These are phyloP conservation scores for Moxostoma hubbsi DNA, from an alignment of 2,797 vertebrate species.

Conservation along the genomic window DNA sequence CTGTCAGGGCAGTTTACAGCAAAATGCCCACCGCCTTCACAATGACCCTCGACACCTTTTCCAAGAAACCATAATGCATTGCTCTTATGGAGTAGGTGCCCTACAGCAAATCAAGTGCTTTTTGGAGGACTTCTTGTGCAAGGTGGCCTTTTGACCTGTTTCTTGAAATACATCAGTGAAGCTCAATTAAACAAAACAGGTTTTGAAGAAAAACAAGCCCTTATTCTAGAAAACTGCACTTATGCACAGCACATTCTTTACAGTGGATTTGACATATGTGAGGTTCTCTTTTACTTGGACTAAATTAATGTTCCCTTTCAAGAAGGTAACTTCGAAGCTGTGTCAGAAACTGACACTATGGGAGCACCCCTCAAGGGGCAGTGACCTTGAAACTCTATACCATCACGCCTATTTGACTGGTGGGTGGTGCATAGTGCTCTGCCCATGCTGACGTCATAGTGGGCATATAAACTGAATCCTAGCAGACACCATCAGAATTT, in stretches of 20 bases:
- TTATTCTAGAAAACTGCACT: constrained; percentile 43
- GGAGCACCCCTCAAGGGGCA: too few species aligned
- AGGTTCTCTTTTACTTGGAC: neutral
- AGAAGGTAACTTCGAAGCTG: too few species aligned
- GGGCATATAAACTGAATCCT: too few species aligned
- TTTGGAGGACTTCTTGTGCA: constrained; percentile 58
- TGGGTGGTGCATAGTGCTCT: too few species aligned
- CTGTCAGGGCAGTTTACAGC: constrained; percentile 69
- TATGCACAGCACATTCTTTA: neutral
- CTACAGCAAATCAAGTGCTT: constrained; percentile 65
- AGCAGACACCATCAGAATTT: too few species aligned
- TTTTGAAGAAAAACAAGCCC: constrained; percentile 57
- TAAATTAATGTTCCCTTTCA: neutral
- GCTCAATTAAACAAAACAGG: constrained; percentile 69
- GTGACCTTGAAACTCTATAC: too few species aligned
- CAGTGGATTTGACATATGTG: neutral
- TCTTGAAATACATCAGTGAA: constrained; percentile 77
- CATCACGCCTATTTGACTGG: too few species aligned
- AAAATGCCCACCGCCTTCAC: constrained; percentile 43
- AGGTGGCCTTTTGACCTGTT: constrained; percentile 69
- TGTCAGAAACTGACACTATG: too few species aligned
- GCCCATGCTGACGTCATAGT: too few species aligned
- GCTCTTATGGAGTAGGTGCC: constrained; percentile 69
- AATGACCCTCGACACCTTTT: constrained; percentile 49
- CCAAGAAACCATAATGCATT: constrained; percentile 63